phyloP scores from a whole-genome alignment of 2,113 vertebrate species.

The Osmerus mordax region DNA sequence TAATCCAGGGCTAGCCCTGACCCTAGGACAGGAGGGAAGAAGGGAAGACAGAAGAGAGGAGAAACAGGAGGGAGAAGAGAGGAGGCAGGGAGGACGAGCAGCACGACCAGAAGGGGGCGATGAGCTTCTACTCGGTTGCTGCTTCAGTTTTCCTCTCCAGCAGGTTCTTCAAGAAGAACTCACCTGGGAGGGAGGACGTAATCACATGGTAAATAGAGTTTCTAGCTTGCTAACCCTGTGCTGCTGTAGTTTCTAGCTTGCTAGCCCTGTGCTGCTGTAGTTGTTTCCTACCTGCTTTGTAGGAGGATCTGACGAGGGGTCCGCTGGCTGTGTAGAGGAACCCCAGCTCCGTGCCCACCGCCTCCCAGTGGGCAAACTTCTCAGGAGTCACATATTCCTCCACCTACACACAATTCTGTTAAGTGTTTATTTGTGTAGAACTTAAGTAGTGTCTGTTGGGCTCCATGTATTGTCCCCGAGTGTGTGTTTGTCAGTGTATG shows the following conservation, averaged over 20 bases:
- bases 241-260: slow-evolving; percentile 53
- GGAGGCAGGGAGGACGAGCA: neutral
- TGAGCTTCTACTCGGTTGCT: slow-evolving; percentile 33
- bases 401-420: slow-evolving; percentile 70
- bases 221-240: slow-evolving; percentile 34
- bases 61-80: neutral
- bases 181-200: slow-evolving; percentile 71
- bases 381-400: slow-evolving; percentile 94
- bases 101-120: neutral
- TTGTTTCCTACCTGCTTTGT: slow-evolving; percentile 90
- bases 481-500: neutral
- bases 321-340: slow-evolving; percentile 95
- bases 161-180: slow-evolving; percentile 97
- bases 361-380: slow-evolving; percentile 93
- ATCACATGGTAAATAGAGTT: too few relatives aligned
- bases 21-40: neutral
- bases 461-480: neutral
- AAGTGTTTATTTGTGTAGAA: neutral
- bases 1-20: too few relatives aligned
- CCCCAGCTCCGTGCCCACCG: slow-evolving; percentile 88
- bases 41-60: neutral
- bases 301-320: slow-evolving; percentile 93
- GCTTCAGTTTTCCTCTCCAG: slow-evolving; percentile 79
- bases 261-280: neutral
- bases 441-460: neutral